phyloP scores from a whole-genome alignment of 1,140 invertebrate species.

The Zaprionus tsacasi region DNA sequence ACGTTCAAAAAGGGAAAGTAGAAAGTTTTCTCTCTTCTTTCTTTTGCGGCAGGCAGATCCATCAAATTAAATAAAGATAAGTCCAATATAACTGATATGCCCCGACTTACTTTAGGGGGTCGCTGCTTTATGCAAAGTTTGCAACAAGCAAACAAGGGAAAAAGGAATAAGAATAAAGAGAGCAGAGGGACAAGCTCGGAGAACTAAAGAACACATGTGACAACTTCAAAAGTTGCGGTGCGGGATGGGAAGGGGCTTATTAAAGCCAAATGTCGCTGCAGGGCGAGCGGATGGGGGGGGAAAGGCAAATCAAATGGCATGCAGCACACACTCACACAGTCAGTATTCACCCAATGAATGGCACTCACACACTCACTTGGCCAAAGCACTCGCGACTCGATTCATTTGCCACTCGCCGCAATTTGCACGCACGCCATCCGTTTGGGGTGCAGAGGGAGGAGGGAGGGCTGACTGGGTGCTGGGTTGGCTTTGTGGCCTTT shows the following conservation, averaged over 20 bases:
- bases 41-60: not conserved
- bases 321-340: constrained; percentile 4
- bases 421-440: constrained; percentile 38
- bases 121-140: constrained; percentile 35
- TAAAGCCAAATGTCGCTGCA: constrained; percentile 50
- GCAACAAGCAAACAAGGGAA: constrained; percentile 17
- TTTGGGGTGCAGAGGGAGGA: constrained; percentile 7
- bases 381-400: not conserved
- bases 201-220: constrained; percentile 53
- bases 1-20: not conserved
- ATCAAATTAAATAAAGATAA: constrained; percentile 28
- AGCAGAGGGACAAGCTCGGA: not conserved
- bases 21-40: not conserved
- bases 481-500: constrained; percentile 26
- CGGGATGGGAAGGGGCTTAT: constrained; percentile 20
- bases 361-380: constrained; percentile 9
- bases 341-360: too few species aligned
- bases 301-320: constrained; percentile 62
- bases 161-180: not conserved
- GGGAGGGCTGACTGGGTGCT: not conserved
- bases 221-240: constrained; percentile 50
- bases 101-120: constrained; percentile 10
- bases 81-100: constrained; percentile 23
- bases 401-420: constrained; percentile 25
- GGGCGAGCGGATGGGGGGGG: not conserved